Conservation (phyloP, 2,113 vertebrate species). For the Promerops cafer region DNA sequence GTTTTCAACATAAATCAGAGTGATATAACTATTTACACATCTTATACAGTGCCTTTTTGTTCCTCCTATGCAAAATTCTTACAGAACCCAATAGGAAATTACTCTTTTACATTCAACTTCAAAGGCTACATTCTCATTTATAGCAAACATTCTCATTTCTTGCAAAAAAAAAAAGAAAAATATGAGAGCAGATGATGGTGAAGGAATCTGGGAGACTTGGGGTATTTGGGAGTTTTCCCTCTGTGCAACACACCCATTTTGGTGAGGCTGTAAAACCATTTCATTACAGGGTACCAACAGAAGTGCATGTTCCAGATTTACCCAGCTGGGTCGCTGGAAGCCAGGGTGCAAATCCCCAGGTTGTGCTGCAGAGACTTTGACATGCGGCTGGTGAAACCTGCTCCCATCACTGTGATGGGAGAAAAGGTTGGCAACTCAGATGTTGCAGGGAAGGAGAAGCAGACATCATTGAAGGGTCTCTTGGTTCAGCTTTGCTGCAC, state of each 20-base stretch:
- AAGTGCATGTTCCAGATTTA: background rate
- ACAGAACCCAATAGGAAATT: background rate
- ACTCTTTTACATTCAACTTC: background rate
- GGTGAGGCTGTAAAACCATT: background rate
- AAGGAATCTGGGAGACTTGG: background rate
- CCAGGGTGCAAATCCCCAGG: background rate
- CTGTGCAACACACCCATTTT: background rate
- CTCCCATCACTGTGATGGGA: background rate
- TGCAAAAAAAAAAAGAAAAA: background rate
- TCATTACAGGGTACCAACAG: background rate
- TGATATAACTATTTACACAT: background rate
- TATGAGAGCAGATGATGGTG: background rate
- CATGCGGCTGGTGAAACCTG: background rate
- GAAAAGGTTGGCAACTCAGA: background rate
- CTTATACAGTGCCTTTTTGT: background rate
- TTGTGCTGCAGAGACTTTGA: background rate
- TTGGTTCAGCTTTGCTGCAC: background rate
- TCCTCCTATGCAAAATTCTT: background rate
- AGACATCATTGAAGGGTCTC: accelerated
- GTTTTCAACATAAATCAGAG: constrained; percentile 2
- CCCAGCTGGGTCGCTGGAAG: background rate
- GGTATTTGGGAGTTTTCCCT: background rate
- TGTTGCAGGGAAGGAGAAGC: background rate
- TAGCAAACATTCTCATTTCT: background rate
- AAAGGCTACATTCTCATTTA: background rate